Conservation (phyloP, 2,888 invertebrate genomes). For the Trachelus stipa region DNA sequence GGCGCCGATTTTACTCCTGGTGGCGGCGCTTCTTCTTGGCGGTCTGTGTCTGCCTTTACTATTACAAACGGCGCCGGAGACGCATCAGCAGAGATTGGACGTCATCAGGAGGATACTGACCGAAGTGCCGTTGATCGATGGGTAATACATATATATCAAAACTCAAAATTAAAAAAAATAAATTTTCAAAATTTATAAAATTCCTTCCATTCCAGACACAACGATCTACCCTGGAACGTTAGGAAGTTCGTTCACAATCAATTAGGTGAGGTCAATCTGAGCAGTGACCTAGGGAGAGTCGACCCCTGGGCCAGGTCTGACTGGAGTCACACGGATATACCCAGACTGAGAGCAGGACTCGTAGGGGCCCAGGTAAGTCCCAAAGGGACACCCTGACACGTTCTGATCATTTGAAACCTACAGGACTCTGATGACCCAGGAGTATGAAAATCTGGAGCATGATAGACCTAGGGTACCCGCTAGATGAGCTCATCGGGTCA, state of each 20-base stretch:
- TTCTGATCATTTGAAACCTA: too few species aligned
- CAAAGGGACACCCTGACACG: too few species aligned
- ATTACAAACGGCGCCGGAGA: slow-evolving; percentile 64
- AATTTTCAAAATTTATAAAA: background rate
- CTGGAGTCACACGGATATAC: slow-evolving; percentile 95
- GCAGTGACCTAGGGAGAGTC: slow-evolving; percentile 70
- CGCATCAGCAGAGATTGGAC: slow-evolving; percentile 75
- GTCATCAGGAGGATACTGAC: slow-evolving; percentile 75
- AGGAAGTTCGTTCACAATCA: slow-evolving; percentile 87
- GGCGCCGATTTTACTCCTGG: slow-evolving; percentile 59
- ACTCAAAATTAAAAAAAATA: too few species aligned
- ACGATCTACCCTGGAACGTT: slow-evolving; percentile 92
- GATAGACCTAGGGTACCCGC: too few species aligned
- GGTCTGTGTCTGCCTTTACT: slow-evolving; percentile 65
- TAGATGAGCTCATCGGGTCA: too few species aligned
- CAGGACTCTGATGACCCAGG: too few species aligned
- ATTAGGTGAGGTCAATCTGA: slow-evolving; percentile 63
- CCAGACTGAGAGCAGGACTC: slow-evolving; percentile 82
- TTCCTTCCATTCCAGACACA: slow-evolving; percentile 69
- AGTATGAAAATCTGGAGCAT: too few species aligned
- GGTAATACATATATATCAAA: slow-evolving; percentile 68
- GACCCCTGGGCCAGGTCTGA: slow-evolving; percentile 88
- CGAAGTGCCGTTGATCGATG: slow-evolving; percentile 80
- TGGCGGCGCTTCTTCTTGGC: slow-evolving; percentile 59
- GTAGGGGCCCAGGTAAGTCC: slow-evolving; percentile 83